Base-by-base conservation (phyloP, 2,113 vertebrate genomes). In the Ptyas mucosa region DNA sequence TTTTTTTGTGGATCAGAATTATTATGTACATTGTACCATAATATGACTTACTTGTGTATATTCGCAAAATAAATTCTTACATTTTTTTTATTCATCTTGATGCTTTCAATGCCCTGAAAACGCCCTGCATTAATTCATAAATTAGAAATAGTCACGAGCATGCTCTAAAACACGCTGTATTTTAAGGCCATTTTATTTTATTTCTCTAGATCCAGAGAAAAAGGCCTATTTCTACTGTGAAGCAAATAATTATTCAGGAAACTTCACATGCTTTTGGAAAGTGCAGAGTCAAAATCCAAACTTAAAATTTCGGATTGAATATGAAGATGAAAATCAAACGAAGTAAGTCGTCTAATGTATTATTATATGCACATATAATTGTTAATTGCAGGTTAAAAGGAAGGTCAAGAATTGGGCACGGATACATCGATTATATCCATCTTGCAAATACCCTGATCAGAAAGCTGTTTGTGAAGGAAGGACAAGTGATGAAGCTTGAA, bases 201-300 rank as follows among this genome's bases (percentile, higher is more conserved):
- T n/a, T 20, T 12, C 20, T 88, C 29, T 34, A 89, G 61, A 6
- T 81, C 1, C n/a, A 92, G 39, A 26, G 1, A 3, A 43, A n/a
- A 34, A 14, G 5, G 26, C 8, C 46, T 90, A 53, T 24, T 49
- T 93, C 55, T 90, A 53, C 64, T 93, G 92, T 43, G 86, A 23
- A 43, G 92, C 92, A 64, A 93, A 93, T 18, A 93, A 85, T 64
- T 87, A 64, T 58, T 90, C 92, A 23, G 92, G 89, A 23, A 64
- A 53, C 9, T 93, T 93, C 55, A 87, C 14, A 11, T 93, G 92
- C 10, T 87, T 61, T 53, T 93, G 92, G 92, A 53, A 5, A 52
- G n/a, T 24, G 39, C 12, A 10, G 10, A 20, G 29, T 9, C 20
- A 26, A 23, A 34, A 86, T 81, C 20, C 34, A 89, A 3, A 26